Conservation (phyloP, 2,797 vertebrate species). For the Spheniscus humboldti region DNA sequence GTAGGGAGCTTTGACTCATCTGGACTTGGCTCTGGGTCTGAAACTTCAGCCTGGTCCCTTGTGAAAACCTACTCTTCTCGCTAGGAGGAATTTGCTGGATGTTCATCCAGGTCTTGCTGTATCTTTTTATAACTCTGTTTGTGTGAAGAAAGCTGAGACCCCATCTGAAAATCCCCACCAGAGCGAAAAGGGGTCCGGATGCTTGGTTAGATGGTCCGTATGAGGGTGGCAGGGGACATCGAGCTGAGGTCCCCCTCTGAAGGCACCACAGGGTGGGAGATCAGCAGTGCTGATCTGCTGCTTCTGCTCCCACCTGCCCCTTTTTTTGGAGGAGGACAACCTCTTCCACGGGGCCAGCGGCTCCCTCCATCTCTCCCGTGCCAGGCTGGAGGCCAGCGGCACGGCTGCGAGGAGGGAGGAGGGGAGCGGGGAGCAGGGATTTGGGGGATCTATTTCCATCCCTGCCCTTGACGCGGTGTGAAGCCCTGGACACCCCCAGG, state of each 20-base stretch:
- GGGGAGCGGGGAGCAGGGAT: neutral
- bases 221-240: neutral
- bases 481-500: neutral
- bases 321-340: neutral
- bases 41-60: neutral
- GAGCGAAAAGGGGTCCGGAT: neutral
- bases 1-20: conserved; percentile 19
- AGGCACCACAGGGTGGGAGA: neutral
- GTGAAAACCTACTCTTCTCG: neutral
- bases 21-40: neutral
- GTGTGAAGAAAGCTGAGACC: neutral
- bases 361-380: neutral
- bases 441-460: neutral
- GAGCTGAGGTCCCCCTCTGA: neutral
- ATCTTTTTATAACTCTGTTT: conserved; percentile 1
- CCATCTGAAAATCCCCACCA: neutral
- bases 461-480: neutral
- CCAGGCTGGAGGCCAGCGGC: neutral
- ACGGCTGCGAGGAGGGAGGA: neutral
- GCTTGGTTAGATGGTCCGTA: fast-evolving
- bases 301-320: neutral
- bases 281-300: neutral
- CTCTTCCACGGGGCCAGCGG: neutral
- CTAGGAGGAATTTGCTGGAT: conserved; percentile 9
- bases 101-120: neutral